phyloP scores from a whole-genome alignment of 2,797 vertebrate species.

The Dipus sagitta region DNA sequence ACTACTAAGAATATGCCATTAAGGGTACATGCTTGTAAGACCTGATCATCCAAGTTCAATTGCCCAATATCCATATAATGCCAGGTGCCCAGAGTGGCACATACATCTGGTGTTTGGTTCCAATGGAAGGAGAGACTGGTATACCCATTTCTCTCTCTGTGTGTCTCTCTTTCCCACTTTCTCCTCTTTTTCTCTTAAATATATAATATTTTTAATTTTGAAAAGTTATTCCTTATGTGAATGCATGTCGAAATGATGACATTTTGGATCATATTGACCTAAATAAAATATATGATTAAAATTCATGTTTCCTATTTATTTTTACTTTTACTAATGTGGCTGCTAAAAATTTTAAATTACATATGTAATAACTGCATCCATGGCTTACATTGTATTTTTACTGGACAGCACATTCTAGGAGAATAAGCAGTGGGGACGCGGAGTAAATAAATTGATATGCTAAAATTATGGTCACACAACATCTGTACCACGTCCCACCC shows the following conservation, averaged over 20 bases:
- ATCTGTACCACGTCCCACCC: not conserved
- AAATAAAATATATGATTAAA: constrained; percentile 47
- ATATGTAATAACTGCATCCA: constrained; percentile 39
- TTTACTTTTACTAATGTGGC: constrained; percentile 39
- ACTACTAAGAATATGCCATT: constrained; percentile 25
- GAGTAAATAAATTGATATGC: constrained; percentile 61
- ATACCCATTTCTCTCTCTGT: too few species aligned
- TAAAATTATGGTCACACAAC: not conserved
- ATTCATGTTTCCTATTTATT: constrained; percentile 55
- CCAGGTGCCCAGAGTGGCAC: too few species aligned
- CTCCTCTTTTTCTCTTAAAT: too few species aligned
- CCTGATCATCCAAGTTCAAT: too few species aligned
- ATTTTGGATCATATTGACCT: not conserved
- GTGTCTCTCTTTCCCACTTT: too few species aligned
- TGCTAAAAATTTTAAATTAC: constrained; percentile 52
- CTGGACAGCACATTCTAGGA: not conserved
- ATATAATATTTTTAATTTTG: not conserved
- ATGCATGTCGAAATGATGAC: not conserved
- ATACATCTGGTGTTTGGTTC: too few species aligned
- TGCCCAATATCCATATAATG: too few species aligned
- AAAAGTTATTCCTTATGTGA: not conserved
- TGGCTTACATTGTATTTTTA: constrained; percentile 49
- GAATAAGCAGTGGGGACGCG: constrained; percentile 52
- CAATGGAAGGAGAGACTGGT: too few species aligned
- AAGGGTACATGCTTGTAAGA: not conserved